Evolutionary conservation across 2,888 invertebrate genomes (phyloP), one percentile per base, ranked within the genome.

Genomic region (Drosophila fulvimacula): DNA sequence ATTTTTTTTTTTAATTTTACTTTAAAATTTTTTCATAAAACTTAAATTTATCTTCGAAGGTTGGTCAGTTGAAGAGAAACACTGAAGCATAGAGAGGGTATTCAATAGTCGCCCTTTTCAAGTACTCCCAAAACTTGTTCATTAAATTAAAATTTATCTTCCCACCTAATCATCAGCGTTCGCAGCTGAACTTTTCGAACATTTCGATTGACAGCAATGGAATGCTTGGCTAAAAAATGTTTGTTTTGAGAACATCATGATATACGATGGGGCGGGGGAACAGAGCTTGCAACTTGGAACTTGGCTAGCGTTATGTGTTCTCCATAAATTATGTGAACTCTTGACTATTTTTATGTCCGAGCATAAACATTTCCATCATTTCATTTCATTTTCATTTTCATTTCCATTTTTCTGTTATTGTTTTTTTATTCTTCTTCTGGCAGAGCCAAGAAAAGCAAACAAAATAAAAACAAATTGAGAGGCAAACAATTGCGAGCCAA

Each of bases 301-400:
- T 53, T 39, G 48, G 34, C 53, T n/a, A n/a, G 36, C 42, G 21
- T 46, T 42, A 38, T 52, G 42, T 41, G 19, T 39, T 27, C 52
- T 55, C 60, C 39, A 73, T 78, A 73, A 73, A 65, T 73, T 41
- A 58, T 68, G 38, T 46, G 55, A 73, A 32, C 74, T 68, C 44
- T 76, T 42, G 73, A 70, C 71, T 62, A 76, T 66, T 75, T 74
- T 59, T 76, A 66, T 62, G 64, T 65, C 58, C 13, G 32, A 44
- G 56, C 64, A 76, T 78, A 78, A 76, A 76, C 78, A 78, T 78
- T 61, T 72, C 55, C 53, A 75, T 77, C 73, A 72, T 58, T 67
- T 72, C 24, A 32, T 10, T 39, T 24, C 44, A 44, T 24, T 44
- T 24, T 9, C 21, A 42, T 21, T 41, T 41, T 41, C 41, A 19